phyloP scores from a whole-genome alignment of 1,140 invertebrate genomes.

The Psix sp. region DNA sequence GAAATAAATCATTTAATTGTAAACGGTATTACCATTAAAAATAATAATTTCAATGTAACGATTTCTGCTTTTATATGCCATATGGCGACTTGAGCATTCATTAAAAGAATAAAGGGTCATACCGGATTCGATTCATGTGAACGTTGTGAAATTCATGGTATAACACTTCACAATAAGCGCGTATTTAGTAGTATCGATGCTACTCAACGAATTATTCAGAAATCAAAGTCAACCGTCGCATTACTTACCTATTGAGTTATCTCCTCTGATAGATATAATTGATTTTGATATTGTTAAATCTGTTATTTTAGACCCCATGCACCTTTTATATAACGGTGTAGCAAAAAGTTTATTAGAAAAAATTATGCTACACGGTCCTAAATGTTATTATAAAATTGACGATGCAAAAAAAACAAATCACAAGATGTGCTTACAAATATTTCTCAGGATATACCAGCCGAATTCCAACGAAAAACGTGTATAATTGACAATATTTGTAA shows the following conservation, averaged over 20 bases:
- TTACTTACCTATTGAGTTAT: conserved; percentile 19
- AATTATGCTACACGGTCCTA: not conserved
- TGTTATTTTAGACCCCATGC: conserved; percentile 45
- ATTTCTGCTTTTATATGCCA: conserved; percentile 16
- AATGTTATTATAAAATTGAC: too few relatives aligned
- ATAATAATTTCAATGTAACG: not conserved
- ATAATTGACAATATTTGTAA: conserved; percentile 21
- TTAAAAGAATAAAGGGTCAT: conserved; percentile 22
- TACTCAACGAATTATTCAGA: conserved; percentile 41
- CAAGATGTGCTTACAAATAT: conserved; percentile 6
- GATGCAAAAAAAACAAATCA: not conserved
- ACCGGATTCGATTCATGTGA: conserved; percentile 10
- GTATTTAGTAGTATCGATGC: conserved; percentile 15
- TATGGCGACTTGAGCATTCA: conserved; percentile 17
- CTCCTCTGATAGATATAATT: conserved; percentile 32
- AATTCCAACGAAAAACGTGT: conserved; percentile 55
- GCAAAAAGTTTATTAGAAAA: conserved; percentile 30
- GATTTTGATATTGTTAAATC: conserved; percentile 34
- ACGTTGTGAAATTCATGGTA: conserved; percentile 20
- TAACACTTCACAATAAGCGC: conserved; percentile 3
- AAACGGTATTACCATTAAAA: conserved; percentile 13
- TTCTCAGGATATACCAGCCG: conserved; percentile 30
- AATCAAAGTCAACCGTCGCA: conserved; percentile 35
- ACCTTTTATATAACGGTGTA: conserved; percentile 40
- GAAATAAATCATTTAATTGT: conserved; percentile 30